Evolutionary conservation across 2,797 vertebrate genomes (phyloP), one percentile per base, ranked within the genome.

Genomic region (Esox masquinongy): DNA sequence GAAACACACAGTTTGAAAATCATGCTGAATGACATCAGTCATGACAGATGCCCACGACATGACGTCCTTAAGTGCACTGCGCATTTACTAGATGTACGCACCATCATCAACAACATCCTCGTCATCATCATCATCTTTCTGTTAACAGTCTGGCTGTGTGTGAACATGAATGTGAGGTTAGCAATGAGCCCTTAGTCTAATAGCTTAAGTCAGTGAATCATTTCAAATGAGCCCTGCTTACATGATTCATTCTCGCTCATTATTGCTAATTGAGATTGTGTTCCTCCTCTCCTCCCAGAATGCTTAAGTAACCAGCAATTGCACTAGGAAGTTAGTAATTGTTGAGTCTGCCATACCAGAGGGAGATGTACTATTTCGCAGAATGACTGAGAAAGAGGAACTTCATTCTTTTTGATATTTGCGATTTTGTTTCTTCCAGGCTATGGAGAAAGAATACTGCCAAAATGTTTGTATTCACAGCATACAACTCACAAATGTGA

Each of bases 211-310:
- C 24, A 29, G 63, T 66, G 63, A 66, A 31, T 66, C 5, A 66
- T 34, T 29, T 29, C 29, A 29, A 66, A 66, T 66, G 63, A 34
- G 63, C 29, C 29, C 63, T 17, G 29, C 63, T 66, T 66, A 66
- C 63, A 34, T 64, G 26, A 64, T 31, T 31, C 26, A 64, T 64
- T 64, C 26, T 17, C 26, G 12, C 61, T 64, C 61, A 64, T 66
- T 66, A 66, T 66, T 29, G 29, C 63, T 66, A 66, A 66, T 66
- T 66, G 29, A 24, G 9, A 22, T 24, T n/a, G 63, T 66, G 63
- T 31, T 29, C 29, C 63, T 29, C 15, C 63, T 66, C 14, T 66
- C 63, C 15, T 31, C 63, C 24, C 63, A 66, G 29, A 66, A 66
- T 66, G 12, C 29, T 66, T 66, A 34, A 17, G 24, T 7, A 31